Conservation (phyloP, 1,140 invertebrate genomes). For the fruit fly (Drosophila melanogaster) region Release_6_plus_ISO1_MT NT_033777.3:12543501-12544000, state of each 20-base stretch:
- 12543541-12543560: neutral
- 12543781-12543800: conserved; percentile 63
- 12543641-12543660: too few species aligned
- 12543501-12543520: neutral
- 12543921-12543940: conserved; percentile 73
- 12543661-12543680: too few species aligned
- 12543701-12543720: neutral
- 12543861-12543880: conserved; percentile 18
- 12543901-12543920: conserved; percentile 36
- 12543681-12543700: too few species aligned
- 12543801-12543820: conserved; percentile 24
- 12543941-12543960: conserved; percentile 17
- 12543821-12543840: conserved; percentile 46
- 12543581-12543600: too few species aligned
- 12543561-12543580: too few species aligned
- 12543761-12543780: conserved; percentile 44
- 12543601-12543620: too few species aligned
- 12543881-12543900: conserved; percentile 13
- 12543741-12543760: conserved; percentile 7
- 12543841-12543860: conserved; percentile 14
- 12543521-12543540: neutral
- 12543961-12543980: conserved; percentile 22
- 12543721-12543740: conserved; percentile 13
- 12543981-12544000: conserved; percentile 2
- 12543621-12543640: too few species aligned